phyloP scores from a whole-genome alignment of 2,797 vertebrate species.

The Myotis planiceps region DNA sequence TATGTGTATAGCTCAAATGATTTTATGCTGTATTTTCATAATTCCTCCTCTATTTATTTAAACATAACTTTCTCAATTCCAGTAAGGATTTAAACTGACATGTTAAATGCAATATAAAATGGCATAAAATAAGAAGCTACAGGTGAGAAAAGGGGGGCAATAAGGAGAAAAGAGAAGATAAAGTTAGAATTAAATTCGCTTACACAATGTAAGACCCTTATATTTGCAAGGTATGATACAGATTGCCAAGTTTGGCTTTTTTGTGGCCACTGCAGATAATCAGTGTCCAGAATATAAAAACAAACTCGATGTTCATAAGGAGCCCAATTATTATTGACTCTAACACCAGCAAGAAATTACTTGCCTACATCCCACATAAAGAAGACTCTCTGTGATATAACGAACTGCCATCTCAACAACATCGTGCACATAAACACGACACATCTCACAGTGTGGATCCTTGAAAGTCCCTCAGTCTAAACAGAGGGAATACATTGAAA shows the following conservation, averaged over 20 bases:
- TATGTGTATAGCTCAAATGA: background rate
- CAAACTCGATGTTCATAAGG: background rate
- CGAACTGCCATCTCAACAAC: background rate
- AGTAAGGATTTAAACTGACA: slow-evolving; percentile 39
- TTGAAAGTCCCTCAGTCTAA: background rate
- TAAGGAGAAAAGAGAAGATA: background rate
- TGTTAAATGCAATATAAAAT: background rate
- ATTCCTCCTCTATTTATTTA: slow-evolving; percentile 42
- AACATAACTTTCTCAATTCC: background rate
- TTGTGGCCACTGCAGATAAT: background rate
- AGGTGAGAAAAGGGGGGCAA: background rate
- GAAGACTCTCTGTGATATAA: background rate
- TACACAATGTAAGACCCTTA: background rate
- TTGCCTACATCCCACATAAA: background rate
- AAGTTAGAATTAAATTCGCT: background rate
- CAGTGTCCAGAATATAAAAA: background rate
- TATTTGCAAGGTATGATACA: background rate
- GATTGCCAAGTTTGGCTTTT: background rate
- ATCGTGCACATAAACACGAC: background rate
- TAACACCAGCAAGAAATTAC: background rate
- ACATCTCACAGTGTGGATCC: background rate
- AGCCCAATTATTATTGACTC: background rate
- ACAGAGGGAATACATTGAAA: background rate
- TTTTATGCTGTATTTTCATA: slow-evolving; percentile 12
- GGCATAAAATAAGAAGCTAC: slow-evolving; percentile 1